Evolutionary conservation across 2,888 invertebrate genomes (phyloP).

Genomic region (Rutpela maculata): DNA sequence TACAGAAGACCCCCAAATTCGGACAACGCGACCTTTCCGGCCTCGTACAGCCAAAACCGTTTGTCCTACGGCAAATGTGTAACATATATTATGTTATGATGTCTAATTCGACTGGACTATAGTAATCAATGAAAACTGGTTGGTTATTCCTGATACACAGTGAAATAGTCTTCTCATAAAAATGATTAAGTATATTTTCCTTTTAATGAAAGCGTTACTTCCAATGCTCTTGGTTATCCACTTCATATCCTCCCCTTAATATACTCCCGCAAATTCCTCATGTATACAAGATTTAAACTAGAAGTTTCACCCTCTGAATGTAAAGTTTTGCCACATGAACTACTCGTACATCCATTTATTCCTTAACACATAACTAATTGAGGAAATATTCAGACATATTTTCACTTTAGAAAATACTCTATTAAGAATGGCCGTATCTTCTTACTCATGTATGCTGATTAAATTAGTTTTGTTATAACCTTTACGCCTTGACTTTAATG

Average conservation of each 20-base stretch:
- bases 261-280: conserved; percentile 28
- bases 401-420: conserved; percentile 9
- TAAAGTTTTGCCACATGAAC: conserved; percentile 26
- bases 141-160: too few species aligned
- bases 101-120: too few species aligned
- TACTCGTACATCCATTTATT: conserved; percentile 26
- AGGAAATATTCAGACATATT: conserved; percentile 29
- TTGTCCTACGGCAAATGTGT: too few species aligned
- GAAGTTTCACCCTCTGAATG: conserved; percentile 9
- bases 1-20: too few species aligned
- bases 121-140: too few species aligned
- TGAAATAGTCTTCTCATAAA: too few species aligned
- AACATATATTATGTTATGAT: too few species aligned
- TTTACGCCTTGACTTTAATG: conserved; percentile 36
- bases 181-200: too few species aligned
- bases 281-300: conserved; percentile 42
- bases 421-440: conserved; percentile 17
- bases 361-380: conserved; percentile 32
- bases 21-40: too few species aligned
- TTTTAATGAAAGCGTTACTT: background rate
- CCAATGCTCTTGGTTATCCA: background rate
- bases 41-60: too few species aligned
- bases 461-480: conserved; percentile 41
- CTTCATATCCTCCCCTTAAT: background rate
- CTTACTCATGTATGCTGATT: conserved; percentile 22